Evolutionary conservation across 2,888 invertebrate genomes (phyloP).

Genomic region (Pollenia amentaria): DNA sequence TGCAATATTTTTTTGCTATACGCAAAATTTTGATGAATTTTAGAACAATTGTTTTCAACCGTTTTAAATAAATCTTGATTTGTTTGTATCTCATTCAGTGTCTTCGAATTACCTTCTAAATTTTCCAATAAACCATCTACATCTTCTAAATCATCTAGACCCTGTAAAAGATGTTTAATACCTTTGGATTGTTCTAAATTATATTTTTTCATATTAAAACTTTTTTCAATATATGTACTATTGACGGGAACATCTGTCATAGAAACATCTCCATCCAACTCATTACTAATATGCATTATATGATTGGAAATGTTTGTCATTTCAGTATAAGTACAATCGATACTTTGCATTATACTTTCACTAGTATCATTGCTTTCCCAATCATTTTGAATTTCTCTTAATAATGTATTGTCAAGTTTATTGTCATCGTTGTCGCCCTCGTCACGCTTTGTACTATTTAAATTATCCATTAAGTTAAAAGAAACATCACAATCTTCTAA

Average conservation of each 20-base stretch:
- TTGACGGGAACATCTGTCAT: not conserved
- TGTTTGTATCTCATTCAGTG: not conserved
- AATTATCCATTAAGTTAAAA: constrained; percentile 40
- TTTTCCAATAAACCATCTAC: constrained; percentile 44
- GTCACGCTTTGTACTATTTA: constrained; percentile 25
- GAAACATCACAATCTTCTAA: constrained; percentile 66
- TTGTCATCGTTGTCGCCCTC: not conserved
- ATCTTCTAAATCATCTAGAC: constrained; percentile 47
- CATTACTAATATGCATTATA: not conserved
- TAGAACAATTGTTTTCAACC: too few relatives aligned
- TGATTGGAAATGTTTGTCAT: not conserved
- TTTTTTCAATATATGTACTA: not conserved
- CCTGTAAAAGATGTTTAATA: constrained; percentile 30
- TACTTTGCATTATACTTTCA: not conserved
- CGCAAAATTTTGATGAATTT: too few relatives aligned
- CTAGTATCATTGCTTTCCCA: constrained; percentile 10
- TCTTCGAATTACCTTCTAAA: constrained; percentile 21
- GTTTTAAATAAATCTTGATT: not conserved
- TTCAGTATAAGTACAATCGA: not conserved
- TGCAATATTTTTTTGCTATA: not conserved
- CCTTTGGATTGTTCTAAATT: not conserved
- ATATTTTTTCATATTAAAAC: not conserved
- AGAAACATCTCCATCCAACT: not conserved
- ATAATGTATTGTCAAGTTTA: not conserved
- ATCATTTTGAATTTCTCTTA: constrained; percentile 23